These are phyloP conservation scores for Crocodylus rhombifer DNA, from an alignment of 2,797 vertebrate species.

Conservation along the genomic window DNA sequence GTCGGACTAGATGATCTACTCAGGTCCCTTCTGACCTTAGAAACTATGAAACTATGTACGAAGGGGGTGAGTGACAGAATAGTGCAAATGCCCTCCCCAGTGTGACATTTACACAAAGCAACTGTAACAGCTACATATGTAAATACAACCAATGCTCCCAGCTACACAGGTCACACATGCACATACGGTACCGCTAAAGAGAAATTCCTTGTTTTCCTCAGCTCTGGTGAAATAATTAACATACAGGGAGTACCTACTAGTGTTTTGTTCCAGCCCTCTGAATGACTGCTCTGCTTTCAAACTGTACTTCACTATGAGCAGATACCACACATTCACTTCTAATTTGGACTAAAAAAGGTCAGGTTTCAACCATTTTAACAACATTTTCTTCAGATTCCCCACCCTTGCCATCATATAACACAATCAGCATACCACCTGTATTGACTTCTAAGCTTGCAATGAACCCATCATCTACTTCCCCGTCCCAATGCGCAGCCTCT, in stretches of 20 bases:
- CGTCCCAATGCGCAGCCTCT: background rate
- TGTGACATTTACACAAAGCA: background rate
- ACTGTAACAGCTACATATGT: background rate
- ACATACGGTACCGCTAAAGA: background rate
- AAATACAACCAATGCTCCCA: background rate
- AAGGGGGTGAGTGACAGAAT: background rate
- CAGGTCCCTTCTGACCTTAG: too few species aligned
- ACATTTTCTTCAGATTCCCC: background rate
- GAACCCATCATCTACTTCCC: conserved; percentile 29
- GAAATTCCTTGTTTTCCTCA: background rate
- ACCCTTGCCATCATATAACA: background rate
- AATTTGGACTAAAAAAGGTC: background rate
- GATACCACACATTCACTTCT: background rate
- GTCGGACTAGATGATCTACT: too few species aligned
- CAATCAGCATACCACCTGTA: rapidly evolving
- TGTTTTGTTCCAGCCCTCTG: background rate
- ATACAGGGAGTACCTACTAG: background rate
- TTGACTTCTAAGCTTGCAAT: background rate
- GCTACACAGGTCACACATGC: background rate
- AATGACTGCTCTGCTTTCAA: rapidly evolving
- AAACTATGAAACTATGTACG: too few species aligned
- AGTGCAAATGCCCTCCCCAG: background rate
- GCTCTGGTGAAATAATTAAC: background rate
- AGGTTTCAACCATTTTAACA: background rate
- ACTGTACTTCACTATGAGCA: rapidly evolving